These are phyloP conservation scores for Sterrhoptilus dennistouni DNA, from an alignment of 2,113 vertebrate species.

Conservation along the genomic window DNA sequence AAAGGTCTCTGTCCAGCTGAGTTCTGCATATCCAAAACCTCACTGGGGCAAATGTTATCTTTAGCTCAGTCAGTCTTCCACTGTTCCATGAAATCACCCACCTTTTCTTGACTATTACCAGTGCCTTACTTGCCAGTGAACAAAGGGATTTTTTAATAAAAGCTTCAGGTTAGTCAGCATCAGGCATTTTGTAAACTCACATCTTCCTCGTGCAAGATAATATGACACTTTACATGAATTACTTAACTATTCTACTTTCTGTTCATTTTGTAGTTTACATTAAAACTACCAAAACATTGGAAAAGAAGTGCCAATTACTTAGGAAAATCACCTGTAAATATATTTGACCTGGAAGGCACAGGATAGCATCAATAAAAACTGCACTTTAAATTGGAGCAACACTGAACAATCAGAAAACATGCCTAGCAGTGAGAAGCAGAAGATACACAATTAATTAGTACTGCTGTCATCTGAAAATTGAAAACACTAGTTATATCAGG, in stretches of 20 bases:
- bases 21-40: neutral
- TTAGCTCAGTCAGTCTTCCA: neutral
- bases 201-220: neutral
- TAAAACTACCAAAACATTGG: neutral
- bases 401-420: neutral
- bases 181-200: neutral
- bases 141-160: neutral
- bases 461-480: neutral
- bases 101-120: neutral
- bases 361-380: neutral
- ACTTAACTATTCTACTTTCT: neutral
- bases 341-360: neutral
- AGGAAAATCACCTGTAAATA: neutral
- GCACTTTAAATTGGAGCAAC: neutral
- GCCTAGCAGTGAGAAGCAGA: neutral
- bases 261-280: neutral
- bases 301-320: neutral
- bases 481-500: neutral
- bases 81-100: neutral
- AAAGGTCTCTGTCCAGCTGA: neutral
- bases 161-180: neutral
- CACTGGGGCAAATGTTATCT: neutral
- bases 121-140: neutral
- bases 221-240: neutral
- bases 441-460: neutral